Conservation (phyloP, 1,140 invertebrate species). For the Druon quercuslanigerum region DNA sequence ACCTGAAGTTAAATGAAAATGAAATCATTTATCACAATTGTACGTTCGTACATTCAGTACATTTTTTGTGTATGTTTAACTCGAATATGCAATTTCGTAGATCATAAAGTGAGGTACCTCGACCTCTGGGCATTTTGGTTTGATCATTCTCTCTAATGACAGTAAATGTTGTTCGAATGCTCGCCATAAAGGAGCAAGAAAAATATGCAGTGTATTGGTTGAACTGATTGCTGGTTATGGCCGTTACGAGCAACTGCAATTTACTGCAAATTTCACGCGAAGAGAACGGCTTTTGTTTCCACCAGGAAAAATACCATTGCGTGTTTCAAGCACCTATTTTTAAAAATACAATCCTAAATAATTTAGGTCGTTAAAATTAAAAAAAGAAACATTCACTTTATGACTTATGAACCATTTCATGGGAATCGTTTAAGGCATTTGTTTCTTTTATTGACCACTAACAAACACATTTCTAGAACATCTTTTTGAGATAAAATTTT, state of each 20-base stretch:
- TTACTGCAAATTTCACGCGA: slow-evolving; percentile 11
- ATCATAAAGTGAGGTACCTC: too few relatives aligned
- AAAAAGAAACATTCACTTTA: neutral
- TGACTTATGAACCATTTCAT: neutral
- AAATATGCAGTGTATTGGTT: neutral
- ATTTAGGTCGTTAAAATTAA: neutral
- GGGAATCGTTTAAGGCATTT: neutral
- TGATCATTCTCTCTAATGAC: slow-evolving; percentile 3
- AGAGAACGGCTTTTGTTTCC: slow-evolving; percentile 10
- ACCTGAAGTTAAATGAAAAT: too few relatives aligned
- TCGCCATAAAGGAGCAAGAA: neutral
- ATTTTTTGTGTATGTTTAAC: too few relatives aligned
- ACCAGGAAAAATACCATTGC: slow-evolving; percentile 1
- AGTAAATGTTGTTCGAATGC: neutral
- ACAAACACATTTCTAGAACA: too few relatives aligned
- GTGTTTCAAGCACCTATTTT: slow-evolving; percentile 3
- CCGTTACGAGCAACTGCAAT: neutral
- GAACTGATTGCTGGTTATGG: slow-evolving; percentile 12
- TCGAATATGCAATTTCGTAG: too few relatives aligned
- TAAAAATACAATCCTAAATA: neutral
- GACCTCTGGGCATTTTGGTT: neutral
- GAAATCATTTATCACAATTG: too few relatives aligned
- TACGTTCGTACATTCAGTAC: too few relatives aligned
- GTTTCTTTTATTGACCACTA: neutral
- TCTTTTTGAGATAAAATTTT: too few relatives aligned